Evolutionary conservation across 1,140 invertebrate species (phyloP), one percentile per base, ranked within the genome.

Genomic region (Geopemphigus sp.): DNA sequence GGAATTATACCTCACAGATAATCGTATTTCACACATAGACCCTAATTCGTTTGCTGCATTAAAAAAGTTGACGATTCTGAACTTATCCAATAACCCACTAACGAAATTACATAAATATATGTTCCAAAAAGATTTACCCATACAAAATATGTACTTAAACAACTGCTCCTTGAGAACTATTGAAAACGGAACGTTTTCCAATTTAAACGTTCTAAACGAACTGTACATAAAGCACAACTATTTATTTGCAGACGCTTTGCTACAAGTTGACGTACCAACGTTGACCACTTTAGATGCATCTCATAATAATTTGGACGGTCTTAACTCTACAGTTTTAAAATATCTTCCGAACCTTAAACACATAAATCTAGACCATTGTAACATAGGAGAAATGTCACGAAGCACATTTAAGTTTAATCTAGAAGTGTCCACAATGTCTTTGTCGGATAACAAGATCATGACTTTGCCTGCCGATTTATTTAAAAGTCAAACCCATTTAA

Each of bases 291-390:
- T 96, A 26, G 88, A 90, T 81, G 84, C 93, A 10, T 92, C 92
- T 5, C 87, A 89, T 68, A 95, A 95, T 84, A 93, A 95, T 85
- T 80, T 86, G 32, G 91, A 89, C 29, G 87, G 90, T 61, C 86
- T 93, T 56, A 89, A 90, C 61, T 88, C 89, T 22, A 88, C 88
- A 81, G 89, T 91, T 24, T 89, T 95, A 70, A 89, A 90, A 64
- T 91, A 92, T 50, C 84, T 96, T 81, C 90, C 91, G 1, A 91
- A 91, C 0, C 84, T 96, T 47, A 92, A 93, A 83, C 88, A 90
- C 17, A 84, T 95, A 1, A 86, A 88, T 3, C 83, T 94, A 82
- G 90, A 93, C 83, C 87, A 90, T 82, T 91, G 91, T 50, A 88
- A 90, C 68, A 89, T 95, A 82, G 84, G 84, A 1, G 86, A 88